Evolutionary conservation across 1,140 invertebrate genomes (phyloP).

Genomic region (Trachelipus rathkii): DNA sequence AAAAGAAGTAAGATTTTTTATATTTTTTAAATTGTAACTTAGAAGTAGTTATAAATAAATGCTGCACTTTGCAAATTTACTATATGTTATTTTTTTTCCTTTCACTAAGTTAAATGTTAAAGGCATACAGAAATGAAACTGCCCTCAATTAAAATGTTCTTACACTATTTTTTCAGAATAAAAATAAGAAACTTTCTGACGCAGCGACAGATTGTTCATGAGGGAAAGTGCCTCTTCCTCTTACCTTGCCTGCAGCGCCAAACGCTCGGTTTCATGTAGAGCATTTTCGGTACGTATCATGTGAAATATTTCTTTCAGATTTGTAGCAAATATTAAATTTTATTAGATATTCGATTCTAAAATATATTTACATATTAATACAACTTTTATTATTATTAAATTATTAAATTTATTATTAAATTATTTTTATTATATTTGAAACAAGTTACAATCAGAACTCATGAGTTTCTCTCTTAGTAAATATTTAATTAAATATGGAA

Average conservation of each 20-base stretch:
- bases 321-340: neutral
- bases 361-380: neutral
- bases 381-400: conserved; percentile 1
- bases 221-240: conserved; percentile 51
- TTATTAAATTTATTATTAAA: neutral
- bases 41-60: too few species aligned
- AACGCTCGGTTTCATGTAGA: conserved; percentile 53
- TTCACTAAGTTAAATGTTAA: too few species aligned
- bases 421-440: neutral
- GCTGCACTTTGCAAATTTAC: too few species aligned
- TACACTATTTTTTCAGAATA: conserved; percentile 47
- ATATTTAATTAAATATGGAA: too few species aligned
- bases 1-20: conserved; percentile 49
- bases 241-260: conserved; percentile 56
- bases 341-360: neutral
- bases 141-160: neutral
- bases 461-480: too few species aligned
- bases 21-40: too few species aligned
- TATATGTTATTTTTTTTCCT: too few species aligned
- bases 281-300: conserved; percentile 52
- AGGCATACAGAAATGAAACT: too few species aligned
- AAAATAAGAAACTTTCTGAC: conserved; percentile 50
- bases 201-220: conserved; percentile 49
- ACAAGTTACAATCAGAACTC: neutral
- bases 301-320: neutral